Conservation (phyloP, 2,797 vertebrate species). For the Bucorvus abyssinicus region DNA sequence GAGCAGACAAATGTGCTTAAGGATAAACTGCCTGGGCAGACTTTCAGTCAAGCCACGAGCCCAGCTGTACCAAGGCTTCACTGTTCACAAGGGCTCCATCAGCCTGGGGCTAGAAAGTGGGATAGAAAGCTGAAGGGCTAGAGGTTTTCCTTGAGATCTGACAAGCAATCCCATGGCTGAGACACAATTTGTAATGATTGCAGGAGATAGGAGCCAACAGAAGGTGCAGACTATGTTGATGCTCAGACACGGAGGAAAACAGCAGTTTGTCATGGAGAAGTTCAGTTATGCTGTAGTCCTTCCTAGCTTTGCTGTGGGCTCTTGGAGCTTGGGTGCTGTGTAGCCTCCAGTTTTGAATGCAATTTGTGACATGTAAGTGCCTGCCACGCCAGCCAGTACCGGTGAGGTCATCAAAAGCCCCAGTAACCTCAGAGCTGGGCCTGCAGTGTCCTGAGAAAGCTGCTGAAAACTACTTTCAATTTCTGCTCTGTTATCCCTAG, state of each 20-base stretch:
- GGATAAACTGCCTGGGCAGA: neutral
- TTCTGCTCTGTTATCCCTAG: neutral
- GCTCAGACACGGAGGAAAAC: neutral
- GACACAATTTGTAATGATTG: neutral
- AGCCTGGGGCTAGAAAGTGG: neutral
- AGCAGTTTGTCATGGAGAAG: neutral
- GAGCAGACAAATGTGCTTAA: neutral
- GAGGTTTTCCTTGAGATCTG: neutral
- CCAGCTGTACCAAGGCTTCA: rapidly evolving
- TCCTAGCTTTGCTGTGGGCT: neutral
- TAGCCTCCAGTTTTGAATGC: neutral
- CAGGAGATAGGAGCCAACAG: neutral
- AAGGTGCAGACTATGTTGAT: neutral
- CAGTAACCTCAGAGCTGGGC: neutral
- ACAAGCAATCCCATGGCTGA: neutral
- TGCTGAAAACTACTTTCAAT: neutral
- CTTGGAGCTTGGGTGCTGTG: neutral
- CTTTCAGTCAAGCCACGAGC: neutral
- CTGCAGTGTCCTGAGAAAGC: neutral
- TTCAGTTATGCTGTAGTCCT: neutral
- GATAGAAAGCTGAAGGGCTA: neutral
- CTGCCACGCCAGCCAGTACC: neutral
- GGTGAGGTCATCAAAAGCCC: neutral
- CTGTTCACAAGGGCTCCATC: neutral
- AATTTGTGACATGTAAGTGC: neutral